Percentiles rank a stretch among this genome's conserved stretches.
Evolutionary conservation across 2,113 vertebrate genomes (phyloP).

Genomic region (Austrofundulus limnaeus): DNA sequence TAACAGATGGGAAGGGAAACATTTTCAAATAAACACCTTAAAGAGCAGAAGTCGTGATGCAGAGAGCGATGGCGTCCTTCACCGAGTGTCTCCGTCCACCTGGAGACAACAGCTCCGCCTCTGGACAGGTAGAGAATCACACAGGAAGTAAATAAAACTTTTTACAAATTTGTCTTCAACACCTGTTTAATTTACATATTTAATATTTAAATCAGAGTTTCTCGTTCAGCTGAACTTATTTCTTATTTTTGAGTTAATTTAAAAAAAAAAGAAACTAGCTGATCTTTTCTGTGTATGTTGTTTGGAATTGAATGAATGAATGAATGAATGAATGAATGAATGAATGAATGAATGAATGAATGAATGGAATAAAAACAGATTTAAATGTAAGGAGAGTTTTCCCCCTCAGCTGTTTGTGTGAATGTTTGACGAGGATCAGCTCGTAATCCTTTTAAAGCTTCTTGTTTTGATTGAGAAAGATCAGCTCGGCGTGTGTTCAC

Average conservation of each 20-base stretch:
- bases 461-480: constrained; percentile 23
- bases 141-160: background rate
- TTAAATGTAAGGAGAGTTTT: background rate
- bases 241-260: too few relatives aligned
- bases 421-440: constrained; percentile 41
- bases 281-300: too few relatives aligned
- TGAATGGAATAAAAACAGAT: too few relatives aligned
- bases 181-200: too few relatives aligned
- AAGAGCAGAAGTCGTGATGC: constrained; percentile 3
- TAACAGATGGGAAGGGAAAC: background rate
- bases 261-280: too few relatives aligned
- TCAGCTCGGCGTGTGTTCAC: constrained; percentile 1
- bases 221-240: too few relatives aligned
- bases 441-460: constrained; percentile 56
- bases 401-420: background rate
- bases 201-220: too few relatives aligned
- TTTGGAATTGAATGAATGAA: too few relatives aligned
- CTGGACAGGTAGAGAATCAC: constrained; percentile 51
- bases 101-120: constrained; percentile 34
- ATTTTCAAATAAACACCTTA: background rate
- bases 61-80: constrained; percentile 24
- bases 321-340: too few relatives aligned
- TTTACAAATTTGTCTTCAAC: too few relatives aligned
- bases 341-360: too few relatives aligned
- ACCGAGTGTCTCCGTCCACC: constrained; percentile 32